Percentiles rank a stretch among this genome's conserved stretches.
phyloP scores from a whole-genome alignment of 2,888 invertebrate species.

The Synanthedon formicaeformis region DNA sequence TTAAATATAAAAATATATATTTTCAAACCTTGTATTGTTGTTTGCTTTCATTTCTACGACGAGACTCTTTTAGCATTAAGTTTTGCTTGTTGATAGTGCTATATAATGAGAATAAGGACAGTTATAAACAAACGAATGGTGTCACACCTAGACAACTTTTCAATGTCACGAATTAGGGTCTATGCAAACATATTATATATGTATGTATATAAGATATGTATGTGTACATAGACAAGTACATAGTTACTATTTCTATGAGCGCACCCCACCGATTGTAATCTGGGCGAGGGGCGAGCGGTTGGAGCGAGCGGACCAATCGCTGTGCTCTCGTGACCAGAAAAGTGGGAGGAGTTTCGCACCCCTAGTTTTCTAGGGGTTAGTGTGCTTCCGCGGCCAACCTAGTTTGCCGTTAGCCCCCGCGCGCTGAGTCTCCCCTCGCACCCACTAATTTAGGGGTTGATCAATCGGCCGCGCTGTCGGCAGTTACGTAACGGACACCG shows the following conservation, averaged over 20 bases:
- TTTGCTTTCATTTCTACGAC: too few relatives aligned
- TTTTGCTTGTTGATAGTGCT: too few relatives aligned
- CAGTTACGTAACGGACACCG: slow-evolving; percentile 52
- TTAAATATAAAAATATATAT: too few relatives aligned
- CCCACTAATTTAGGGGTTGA: slow-evolving; percentile 66
- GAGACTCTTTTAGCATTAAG: too few relatives aligned
- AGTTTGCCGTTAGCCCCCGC: slow-evolving; percentile 59
- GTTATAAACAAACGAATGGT: slow-evolving; percentile 4
- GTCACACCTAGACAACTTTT: slow-evolving; percentile 16
- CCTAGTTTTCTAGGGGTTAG: slow-evolving; percentile 72
- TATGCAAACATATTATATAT: slow-evolving; percentile 42
- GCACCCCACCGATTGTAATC: slow-evolving; percentile 70
- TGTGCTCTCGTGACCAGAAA: slow-evolving; percentile 68
- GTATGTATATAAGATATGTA: slow-evolving; percentile 29
- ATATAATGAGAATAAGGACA: too few relatives aligned
- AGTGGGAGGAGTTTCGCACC: slow-evolving; percentile 71
- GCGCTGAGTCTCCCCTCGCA: slow-evolving; percentile 28
- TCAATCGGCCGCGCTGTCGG: slow-evolving; percentile 51
- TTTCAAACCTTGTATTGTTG: too few relatives aligned
- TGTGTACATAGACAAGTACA: slow-evolving; percentile 48
- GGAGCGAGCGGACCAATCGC: slow-evolving; percentile 63
- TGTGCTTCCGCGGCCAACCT: slow-evolving; percentile 71
- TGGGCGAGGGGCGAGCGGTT: slow-evolving; percentile 62
- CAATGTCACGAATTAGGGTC: slow-evolving; percentile 60
- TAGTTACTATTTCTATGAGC: slow-evolving; percentile 68